Base-by-base conservation (phyloP, 2,797 vertebrate species). In the Mormyrops attenuatus region DNA sequence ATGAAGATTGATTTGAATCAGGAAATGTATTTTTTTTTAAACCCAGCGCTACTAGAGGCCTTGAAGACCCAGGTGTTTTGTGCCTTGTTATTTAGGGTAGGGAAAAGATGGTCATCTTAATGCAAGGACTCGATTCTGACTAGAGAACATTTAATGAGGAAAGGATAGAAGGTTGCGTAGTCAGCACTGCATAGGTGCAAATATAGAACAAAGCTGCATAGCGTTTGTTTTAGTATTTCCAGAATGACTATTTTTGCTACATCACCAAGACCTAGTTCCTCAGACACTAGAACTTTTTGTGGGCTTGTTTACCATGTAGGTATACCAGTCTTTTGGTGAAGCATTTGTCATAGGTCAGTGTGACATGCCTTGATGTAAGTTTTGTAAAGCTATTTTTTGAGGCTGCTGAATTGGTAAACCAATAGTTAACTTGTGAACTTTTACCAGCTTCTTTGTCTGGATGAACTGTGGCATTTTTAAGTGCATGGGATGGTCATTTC, bases 141-240 rank as follows among this genome's bases (percentile, higher is more conserved):
- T 26, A 89, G 34, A 34, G 66, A 69, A 47, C 84, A 7, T 85
- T 13, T 49, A 50, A 49, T 55, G 4, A 60, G 77, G 49, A 47
- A n/a, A 34, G 55, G 73, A 63, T 26, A 52, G 80, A 84, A 26
- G 20, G 15, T 38, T 85, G 80, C 80, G 1, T 44, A 20, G 80
- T 89, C 80, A 85, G 80, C 53, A 30, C 53, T 52, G 38, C 80
- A 60, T 53, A 63, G 53, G 77, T 84, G 52, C 88, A 63, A 63
- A 85, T 60, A 85, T 55, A 85, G 80, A 66, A 85, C 41, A 89
- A 50, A 88, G 82, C 15, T 8, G 2, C 41, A n/a, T 7, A 0
- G 13, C 20, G 41, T 85, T 89, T 49, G 87, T 88, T 57, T 57
- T 60, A 47, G 53, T 55, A 34, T 22, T 44, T 38, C 0, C 8